Evolutionary conservation across 2,113 vertebrate species (phyloP), one percentile per base, ranked within the genome.

Genomic region (Chaetodon auriga): DNA sequence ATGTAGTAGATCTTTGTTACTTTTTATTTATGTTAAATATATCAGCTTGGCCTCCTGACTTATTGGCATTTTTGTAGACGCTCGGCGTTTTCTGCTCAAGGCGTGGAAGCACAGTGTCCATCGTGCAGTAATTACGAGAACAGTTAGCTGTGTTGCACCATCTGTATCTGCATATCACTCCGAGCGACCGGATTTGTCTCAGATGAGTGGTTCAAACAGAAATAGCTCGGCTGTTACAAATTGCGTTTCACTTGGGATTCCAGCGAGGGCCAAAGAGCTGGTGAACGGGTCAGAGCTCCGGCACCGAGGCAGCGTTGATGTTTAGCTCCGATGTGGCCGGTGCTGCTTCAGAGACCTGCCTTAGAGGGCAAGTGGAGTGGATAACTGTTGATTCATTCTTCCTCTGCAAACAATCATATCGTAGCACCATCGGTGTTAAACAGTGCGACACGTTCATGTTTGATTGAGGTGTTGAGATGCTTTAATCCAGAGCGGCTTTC

Each of bases 161-260:
- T 89, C 86, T 91, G 87, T 68, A 84, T 81, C 51, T 53, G 75
- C 66, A n/a, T 46, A 82, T 76, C 73, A 70, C 51, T 41, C 53
- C 14, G 60, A 83, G 66, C 92, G 90, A 88, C 81, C 77, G 92
- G 83, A 93, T 95, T 93, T 92, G 77, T 92, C 89, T 92, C 93
- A 95, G 93, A 93, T 80, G 85, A 94, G 86, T 90, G 88, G 74
- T 13, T 90, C 80, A 69, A 78, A 92, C 86, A 81, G 81, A 81
- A 86, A 88, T 82, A 94, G 93, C 90, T 88, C 88, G 93, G 91
- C 90, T 95, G 93, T 86, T 82, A 88, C 73, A 93, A 92, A 95
- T 83, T 75, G 86, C 79, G 81, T 91, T 95, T 92, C 88, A 90
- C 91, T 92, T 87, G 91, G 92, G 94, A 93, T 92, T 92, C 16